Conservation (phyloP, 2,797 vertebrate genomes). For the Anguilla marmorata region DNA sequence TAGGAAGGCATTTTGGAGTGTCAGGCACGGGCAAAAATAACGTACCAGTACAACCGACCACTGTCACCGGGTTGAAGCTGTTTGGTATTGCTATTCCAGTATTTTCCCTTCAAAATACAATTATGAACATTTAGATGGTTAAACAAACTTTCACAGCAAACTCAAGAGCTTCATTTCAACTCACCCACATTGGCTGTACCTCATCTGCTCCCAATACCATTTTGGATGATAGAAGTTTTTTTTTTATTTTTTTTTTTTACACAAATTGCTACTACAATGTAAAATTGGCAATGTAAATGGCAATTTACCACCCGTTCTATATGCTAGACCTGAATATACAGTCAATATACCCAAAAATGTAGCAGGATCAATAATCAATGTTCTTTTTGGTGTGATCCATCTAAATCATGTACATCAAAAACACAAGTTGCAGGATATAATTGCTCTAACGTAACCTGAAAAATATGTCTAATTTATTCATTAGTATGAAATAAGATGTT, state of each 20-base stretch:
- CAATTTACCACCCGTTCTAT: no score
- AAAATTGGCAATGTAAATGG: no score
- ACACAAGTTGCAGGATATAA: neutral
- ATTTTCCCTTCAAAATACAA: neutral
- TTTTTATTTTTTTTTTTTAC: no score
- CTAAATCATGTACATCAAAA: neutral
- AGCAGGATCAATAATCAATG: no score
- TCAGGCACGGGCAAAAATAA: neutral
- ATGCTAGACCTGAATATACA: no score
- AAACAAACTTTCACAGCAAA: neutral
- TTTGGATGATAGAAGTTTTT: neutral
- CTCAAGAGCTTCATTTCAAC: neutral
- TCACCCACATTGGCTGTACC: neutral
- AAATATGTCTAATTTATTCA: no score
- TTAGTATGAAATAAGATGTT: neutral
- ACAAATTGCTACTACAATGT: no score
- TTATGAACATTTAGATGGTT: neutral
- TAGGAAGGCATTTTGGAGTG: neutral
- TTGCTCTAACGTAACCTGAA: neutral
- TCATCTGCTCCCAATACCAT: neutral
- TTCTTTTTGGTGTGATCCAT: no score
- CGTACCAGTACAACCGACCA: slow-evolving; percentile 3
- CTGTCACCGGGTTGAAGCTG: neutral
- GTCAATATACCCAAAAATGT: no score
- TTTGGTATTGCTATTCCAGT: slow-evolving; percentile 14